Base-by-base conservation (phyloP, 2,888 invertebrate genomes). In the Plemyria rubiginata region DNA sequence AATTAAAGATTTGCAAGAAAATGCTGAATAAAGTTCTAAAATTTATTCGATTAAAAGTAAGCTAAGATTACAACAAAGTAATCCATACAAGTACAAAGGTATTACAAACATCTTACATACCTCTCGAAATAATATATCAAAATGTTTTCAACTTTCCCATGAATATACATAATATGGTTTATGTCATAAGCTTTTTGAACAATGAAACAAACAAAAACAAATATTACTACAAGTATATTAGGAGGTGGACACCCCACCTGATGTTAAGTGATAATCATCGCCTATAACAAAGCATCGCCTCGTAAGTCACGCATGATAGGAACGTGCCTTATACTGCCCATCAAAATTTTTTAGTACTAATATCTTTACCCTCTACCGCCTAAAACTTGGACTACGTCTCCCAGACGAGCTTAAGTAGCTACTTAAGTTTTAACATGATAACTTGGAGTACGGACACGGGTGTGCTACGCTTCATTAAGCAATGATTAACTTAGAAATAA, bases 61-160 rank as follows among this genome's bases (percentile, higher is more conserved):
- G n/a, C n/a, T n/a, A n/a, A n/a, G n/a, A n/a, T 32, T 13, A 29
- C 28, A n/a, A 13, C 51, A 51, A 45, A 52, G 45, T 28, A 52
- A 48, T 49, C 40, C 38, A 32, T 29, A 56, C 32, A 52, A n/a
- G n/a, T n/a, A n/a, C n/a, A n/a, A n/a, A 54, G 16, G 43, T 58
- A 58, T 67, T 60, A 40, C 45, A 57, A 22, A 52, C 61, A 53
- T 53, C n/a, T n/a, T n/a, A n/a, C n/a, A n/a, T n/a, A 53, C 63
- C 76, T 68, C 57, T 60, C 78, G 77, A 80, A 81, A 79, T 81
- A 80, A 81, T 82, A 81, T n/a, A 82, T 81, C 79, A 73, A 75
- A 81, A 75, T 77, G 76, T 79, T 73, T 71, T 64, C 67, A 76
- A 79, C 76, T 74, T 79, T 73, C 67, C 67, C 6, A 4, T 32